These are phyloP conservation scores for Athripsodes cinereus DNA, from an alignment of 2,888 invertebrate genomes.

Conservation along the genomic window DNA sequence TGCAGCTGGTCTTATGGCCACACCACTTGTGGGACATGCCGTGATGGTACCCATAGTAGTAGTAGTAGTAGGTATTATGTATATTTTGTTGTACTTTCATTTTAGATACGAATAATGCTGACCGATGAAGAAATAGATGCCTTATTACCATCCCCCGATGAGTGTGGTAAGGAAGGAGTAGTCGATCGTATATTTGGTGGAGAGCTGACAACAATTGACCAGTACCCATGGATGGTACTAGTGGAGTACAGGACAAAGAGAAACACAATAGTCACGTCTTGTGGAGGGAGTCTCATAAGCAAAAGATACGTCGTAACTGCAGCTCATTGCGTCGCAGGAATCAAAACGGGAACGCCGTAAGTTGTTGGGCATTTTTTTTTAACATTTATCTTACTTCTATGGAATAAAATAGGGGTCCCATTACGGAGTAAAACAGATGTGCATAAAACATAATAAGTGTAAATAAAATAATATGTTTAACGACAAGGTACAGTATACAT, in stretches of 20 bases:
- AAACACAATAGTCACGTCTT: constrained; percentile 34
- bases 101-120: neutral
- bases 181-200: constrained; percentile 34
- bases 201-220: constrained; percentile 39
- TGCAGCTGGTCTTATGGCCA: too few relatives aligned
- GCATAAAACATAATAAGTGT: too few relatives aligned
- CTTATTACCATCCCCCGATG: constrained; percentile 9
- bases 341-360: constrained; percentile 40
- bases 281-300: constrained; percentile 50
- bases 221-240: constrained; percentile 51
- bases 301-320: constrained; percentile 49
- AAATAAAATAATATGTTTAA: too few relatives aligned
- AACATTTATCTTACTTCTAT: too few relatives aligned
- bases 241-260: constrained; percentile 37
- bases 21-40: too few relatives aligned
- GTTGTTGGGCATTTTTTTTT: too few relatives aligned
- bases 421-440: too few relatives aligned
- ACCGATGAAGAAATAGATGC: neutral
- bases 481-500: too few relatives aligned
- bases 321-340: constrained; percentile 47
- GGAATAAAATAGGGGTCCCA: too few relatives aligned
- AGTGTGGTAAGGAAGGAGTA: constrained; percentile 17
- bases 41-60: too few relatives aligned
- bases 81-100: too few relatives aligned
- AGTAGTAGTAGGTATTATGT: too few relatives aligned